Conservation (phyloP, 2,888 invertebrate genomes). For the Trypoxylon attenuatum region DNA sequence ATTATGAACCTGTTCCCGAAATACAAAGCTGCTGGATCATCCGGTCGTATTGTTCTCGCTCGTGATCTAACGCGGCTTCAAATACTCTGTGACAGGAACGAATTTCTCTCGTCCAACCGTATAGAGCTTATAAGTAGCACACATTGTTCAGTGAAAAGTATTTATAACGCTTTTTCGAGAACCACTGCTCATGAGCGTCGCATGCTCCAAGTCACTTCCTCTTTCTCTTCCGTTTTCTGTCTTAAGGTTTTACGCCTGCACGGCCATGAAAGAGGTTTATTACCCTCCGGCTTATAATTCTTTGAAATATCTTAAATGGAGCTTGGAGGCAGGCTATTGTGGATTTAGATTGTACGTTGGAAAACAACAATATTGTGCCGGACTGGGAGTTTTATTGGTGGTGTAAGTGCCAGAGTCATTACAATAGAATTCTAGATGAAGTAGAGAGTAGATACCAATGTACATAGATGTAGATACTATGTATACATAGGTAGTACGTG, state of each 20-base stretch:
- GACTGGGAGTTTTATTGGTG: too few relatives aligned
- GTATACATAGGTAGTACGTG: too few relatives aligned
- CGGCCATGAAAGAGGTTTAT: background rate
- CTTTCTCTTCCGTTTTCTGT: background rate
- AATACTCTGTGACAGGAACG: constrained; percentile 16
- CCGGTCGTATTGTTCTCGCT: constrained; percentile 59
- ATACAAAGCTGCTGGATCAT: constrained; percentile 63
- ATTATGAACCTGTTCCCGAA: constrained; percentile 61
- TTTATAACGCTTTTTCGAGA: background rate
- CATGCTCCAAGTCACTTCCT: background rate
- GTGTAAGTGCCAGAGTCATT: too few relatives aligned
- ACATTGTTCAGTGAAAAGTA: background rate
- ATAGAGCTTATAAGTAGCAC: background rate
- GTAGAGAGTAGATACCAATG: too few relatives aligned
- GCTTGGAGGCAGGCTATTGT: background rate
- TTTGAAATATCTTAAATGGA: background rate
- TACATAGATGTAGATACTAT: too few relatives aligned
- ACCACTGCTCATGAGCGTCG: background rate
- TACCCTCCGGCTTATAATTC: background rate
- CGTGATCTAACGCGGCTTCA: constrained; percentile 17
- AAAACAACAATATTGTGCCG: too few relatives aligned
- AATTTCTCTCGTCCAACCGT: background rate
- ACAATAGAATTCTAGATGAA: too few relatives aligned
- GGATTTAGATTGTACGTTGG: background rate
- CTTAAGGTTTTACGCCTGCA: background rate